Evolutionary conservation across 1,140 invertebrate species (phyloP), one percentile per base, ranked within the genome.

Genomic region (Ylistrum balloti): DNA sequence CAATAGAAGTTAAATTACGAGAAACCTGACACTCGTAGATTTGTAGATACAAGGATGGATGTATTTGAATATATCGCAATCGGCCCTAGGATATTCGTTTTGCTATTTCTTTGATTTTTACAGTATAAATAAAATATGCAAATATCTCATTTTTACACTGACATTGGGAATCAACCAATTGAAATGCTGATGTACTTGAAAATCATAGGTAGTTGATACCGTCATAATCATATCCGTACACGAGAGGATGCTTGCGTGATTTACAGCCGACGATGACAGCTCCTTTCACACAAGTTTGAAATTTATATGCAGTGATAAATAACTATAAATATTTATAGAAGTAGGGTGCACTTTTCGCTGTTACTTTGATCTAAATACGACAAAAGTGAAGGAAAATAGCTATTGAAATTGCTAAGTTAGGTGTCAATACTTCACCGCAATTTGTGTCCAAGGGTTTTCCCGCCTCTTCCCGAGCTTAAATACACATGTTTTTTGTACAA

Each of bases 271-370:
- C 2, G 56, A 74, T 74, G 56, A 74, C 56, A 74, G 11, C 56
- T n/a, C 56, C 56, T 74, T 74, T 74, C 56, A 74, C 28, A 74
- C 56, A 74, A 74, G 56, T 74, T 74, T 74, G 45, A 74, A 74
- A 74, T 74, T 74, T 74, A 74, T 74, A 74, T 74, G 56, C 22
- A 74, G 56, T 74, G 56, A 28, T 74, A 74, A 74, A 74, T 74
- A 28, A 74, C 56, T 28, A 74, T 74, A 74, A 74, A 74, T 74
- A 74, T 74, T 74, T 74, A 74, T 74, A 74, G 56, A 28, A 74
- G 56, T 74, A 28, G 22, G 56, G 22, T 74, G 56, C 56, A 74
- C 56, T 74, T 74, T 74, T 74, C 56, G n/a, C 0, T 74, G n/a
- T n/a, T 74, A 28, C 56, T 74, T 74, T 74, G 56, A 74, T 74